Base-by-base conservation (phyloP, 2,797 vertebrate genomes). In the Hylomyscus alleni region DNA sequence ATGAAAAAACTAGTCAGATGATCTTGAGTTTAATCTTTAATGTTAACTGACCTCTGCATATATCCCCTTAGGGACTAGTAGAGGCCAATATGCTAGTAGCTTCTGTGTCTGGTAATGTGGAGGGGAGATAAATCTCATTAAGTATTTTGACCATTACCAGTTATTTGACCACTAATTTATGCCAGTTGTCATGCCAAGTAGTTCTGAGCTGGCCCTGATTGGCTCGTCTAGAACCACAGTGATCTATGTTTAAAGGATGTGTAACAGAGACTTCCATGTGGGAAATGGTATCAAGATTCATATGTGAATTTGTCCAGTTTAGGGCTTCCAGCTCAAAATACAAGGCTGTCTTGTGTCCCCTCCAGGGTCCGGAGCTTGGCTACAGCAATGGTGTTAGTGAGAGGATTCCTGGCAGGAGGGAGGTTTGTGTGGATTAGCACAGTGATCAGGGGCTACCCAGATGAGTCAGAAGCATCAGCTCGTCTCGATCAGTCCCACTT, bases 111-210 rank as follows among this genome's bases (percentile, higher is more conserved):
- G 12, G 10, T 78, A 95, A 26, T 52, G 4, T 50, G 9, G 4
- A 3, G 15, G 19, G 72, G 87, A 22, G 26, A 67, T 94, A 37
- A 31, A 77, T 31, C 78, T 89, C 15, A 12, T 56, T 73, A 9
- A 69, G 15, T 37, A 88, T 94, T 75, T 96, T 93, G 65, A 8
- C 22, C 65, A 72, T 77, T 47, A 56, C 11, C 34, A 65, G 19
- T 93, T 96, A 90, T 76, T 94, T 85, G 31, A 50, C 44, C 1
- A 90, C 75, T 90, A 62, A 44, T 60, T 1, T 67, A 6, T 75
- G 24, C 62, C 60, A 29, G 65, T 69, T 4, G 6, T 34, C n/a
- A 12, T 20, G 56, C 4, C 17, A 85, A 56, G 65, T 22, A 81
- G 56, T 85, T 89, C 67, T 1, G 3, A 47, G 31, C 29, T 44